Conservation (phyloP, 2,113 vertebrate species). For the Passer montanus region DNA sequence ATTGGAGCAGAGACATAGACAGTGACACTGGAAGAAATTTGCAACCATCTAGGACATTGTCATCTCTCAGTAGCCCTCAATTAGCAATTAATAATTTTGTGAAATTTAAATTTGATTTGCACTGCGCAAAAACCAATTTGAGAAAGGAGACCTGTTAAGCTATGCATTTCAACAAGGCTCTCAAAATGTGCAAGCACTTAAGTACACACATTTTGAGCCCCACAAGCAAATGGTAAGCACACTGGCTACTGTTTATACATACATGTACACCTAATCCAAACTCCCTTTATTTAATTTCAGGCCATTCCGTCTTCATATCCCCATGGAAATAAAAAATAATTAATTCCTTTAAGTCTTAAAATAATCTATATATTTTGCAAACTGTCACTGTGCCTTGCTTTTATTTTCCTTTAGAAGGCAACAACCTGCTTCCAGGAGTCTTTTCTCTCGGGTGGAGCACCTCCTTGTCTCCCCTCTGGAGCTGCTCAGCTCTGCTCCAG, state of each 20-base stretch:
- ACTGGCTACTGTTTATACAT: background rate
- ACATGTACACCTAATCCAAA: background rate
- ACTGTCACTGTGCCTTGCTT: background rate
- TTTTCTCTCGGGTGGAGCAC: background rate
- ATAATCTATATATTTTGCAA: background rate
- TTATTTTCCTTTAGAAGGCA: background rate
- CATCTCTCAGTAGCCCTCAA: slow-evolving; percentile 20
- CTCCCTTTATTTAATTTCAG: background rate
- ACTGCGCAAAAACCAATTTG: background rate
- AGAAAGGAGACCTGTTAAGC: background rate
- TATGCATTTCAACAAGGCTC: background rate
- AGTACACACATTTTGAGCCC: background rate
- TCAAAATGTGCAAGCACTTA: background rate
- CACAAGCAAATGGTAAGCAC: background rate
- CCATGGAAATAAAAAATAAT: background rate
- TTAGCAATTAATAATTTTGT: slow-evolving; percentile 41
- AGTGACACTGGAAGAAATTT: slow-evolving; percentile 26
- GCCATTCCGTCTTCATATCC: background rate
- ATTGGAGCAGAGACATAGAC: background rate
- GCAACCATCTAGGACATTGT: background rate
- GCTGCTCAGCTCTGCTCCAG: background rate
- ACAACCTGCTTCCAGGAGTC: background rate
- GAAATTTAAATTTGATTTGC: slow-evolving; percentile 41
- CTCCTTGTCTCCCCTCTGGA: background rate
- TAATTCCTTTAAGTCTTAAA: background rate